phyloP scores from a whole-genome alignment of 2,888 invertebrate species.

The Stramonita haemastoma region DNA sequence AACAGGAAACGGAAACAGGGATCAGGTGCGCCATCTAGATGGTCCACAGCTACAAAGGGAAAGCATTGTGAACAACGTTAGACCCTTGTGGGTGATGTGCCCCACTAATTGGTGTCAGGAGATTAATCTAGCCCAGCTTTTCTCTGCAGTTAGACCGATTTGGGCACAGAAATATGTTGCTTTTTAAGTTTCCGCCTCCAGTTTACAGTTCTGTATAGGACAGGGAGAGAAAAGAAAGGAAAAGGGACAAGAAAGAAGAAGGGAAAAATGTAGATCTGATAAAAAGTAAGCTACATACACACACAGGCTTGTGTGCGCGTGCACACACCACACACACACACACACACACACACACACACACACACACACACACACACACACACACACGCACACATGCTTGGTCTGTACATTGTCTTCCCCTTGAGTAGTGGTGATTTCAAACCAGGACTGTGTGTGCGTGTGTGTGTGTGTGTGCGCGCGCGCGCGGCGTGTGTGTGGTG shows the following conservation, averaged over 20 bases:
- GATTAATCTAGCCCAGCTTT: conserved; percentile 45
- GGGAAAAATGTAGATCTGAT: too few relatives aligned
- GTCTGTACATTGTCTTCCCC: neutral
- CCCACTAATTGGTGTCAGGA: conserved; percentile 47
- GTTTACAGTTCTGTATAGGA: too few relatives aligned
- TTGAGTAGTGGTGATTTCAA: too few relatives aligned
- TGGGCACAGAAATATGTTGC: conserved; percentile 45
- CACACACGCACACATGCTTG: neutral
- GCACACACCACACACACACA: too few relatives aligned
- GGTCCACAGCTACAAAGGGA: conserved; percentile 4
- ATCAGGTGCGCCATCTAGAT: conserved; percentile 8
- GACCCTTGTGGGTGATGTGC: conserved; percentile 36
- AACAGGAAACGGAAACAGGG: conserved; percentile 30
- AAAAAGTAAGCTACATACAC: too few relatives aligned
- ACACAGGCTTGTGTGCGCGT: too few relatives aligned
- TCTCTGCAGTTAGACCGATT: conserved; percentile 46
- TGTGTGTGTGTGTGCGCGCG: neutral
- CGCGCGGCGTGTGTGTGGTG: neutral
- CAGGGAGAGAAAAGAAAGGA: too few relatives aligned
- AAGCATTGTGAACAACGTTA: conserved; percentile 1
- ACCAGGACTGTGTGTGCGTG: neutral
- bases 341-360: too few relatives aligned
- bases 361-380: too few relatives aligned
- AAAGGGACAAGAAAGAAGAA: too few relatives aligned
- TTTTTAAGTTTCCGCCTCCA: neutral